phyloP scores from a whole-genome alignment of 2,797 vertebrate species.

The Chaetodon trifasciatus region DNA sequence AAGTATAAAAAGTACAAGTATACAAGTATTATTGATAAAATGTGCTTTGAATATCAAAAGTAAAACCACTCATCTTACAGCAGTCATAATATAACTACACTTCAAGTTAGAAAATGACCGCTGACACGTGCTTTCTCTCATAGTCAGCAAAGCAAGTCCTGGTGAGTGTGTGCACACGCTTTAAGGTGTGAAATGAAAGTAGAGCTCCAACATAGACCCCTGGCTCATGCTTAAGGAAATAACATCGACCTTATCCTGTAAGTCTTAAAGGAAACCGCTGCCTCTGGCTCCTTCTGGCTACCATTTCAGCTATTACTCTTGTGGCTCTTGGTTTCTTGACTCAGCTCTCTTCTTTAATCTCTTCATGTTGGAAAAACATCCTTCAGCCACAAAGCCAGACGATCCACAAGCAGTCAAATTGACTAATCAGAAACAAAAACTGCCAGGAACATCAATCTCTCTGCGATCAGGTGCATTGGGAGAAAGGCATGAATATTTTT shows the following conservation, averaged over 20 bases:
- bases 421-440: slow-evolving; percentile 40
- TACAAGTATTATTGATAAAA: no score
- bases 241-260: neutral
- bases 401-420: slow-evolving; percentile 37
- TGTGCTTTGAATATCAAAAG: no score
- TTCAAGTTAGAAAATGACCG: neutral
- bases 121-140: slow-evolving; percentile 13
- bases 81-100: no score
- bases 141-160: neutral
- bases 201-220: neutral
- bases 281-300: neutral
- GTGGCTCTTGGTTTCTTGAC: slow-evolving; percentile 13
- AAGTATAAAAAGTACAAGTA: no score
- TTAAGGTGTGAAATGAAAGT: slow-evolving; percentile 22
- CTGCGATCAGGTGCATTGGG: slow-evolving; percentile 62
- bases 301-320: slow-evolving; percentile 13
- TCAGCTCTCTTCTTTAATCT: slow-evolving; percentile 41
- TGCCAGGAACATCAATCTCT: slow-evolving; percentile 38
- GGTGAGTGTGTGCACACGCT: neutral
- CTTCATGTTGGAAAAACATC: slow-evolving; percentile 41
- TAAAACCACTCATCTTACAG: no score
- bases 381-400: slow-evolving; percentile 10
- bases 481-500: slow-evolving; percentile 26
- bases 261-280: slow-evolving; percentile 37
- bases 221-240: slow-evolving; percentile 15